Percentiles rank a stretch among this genome's conserved stretches.
Conservation (phyloP, 2,797 vertebrate genomes). For the Tympanoctomys barrerae region DNA sequence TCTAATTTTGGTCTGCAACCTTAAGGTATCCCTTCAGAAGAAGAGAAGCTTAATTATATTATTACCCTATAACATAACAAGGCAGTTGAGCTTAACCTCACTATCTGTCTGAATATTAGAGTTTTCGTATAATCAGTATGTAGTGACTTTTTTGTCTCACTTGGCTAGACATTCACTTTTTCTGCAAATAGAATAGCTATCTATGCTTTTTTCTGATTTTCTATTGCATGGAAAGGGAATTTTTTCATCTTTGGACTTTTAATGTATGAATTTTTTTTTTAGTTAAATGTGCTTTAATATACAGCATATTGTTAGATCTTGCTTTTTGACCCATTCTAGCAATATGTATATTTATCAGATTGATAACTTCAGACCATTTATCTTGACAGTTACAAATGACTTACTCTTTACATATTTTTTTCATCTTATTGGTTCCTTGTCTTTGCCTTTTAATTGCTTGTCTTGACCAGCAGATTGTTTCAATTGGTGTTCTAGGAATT, state of each 20-base stretch:
- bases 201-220: neutral
- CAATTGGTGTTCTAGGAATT: neutral
- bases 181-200: neutral
- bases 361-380: neutral
- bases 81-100: too few relatives aligned
- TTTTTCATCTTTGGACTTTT: neutral
- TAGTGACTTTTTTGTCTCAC: neutral
- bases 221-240: neutral
- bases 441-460: neutral
- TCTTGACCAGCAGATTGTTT: neutral
- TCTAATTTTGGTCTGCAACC: too few relatives aligned
- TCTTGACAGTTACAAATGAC: neutral
- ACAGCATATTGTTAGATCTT: neutral
- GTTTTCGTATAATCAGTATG: neutral
- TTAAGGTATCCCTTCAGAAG: too few relatives aligned
- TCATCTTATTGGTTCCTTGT: neutral
- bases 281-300: neutral
- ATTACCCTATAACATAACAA: too few relatives aligned
- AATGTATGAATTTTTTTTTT: neutral
- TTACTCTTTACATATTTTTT: neutral
- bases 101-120: too few relatives aligned
- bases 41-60: too few relatives aligned
- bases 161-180: neutral
- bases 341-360: neutral
- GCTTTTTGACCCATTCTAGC: neutral